Conservation (phyloP, 2,113 vertebrate genomes). For the Hystrix brachyura region DNA sequence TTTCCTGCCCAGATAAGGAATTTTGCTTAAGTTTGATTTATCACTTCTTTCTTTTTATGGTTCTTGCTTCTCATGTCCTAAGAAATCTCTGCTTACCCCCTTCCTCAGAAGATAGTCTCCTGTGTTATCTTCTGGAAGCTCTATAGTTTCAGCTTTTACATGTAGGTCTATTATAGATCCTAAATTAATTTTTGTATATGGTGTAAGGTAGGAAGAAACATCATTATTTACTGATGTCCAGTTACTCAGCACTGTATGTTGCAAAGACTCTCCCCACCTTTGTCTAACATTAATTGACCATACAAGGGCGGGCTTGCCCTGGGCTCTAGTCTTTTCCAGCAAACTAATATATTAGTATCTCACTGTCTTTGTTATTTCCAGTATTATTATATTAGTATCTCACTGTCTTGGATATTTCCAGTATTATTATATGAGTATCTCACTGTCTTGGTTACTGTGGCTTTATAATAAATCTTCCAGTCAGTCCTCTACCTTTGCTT, state of each 20-base stretch:
- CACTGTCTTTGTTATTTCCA: not conserved
- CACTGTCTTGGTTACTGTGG: not conserved
- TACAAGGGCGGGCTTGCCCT: not conserved
- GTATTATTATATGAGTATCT: not conserved
- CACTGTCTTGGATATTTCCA: not conserved
- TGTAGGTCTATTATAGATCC: not conserved
- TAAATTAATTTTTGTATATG: not conserved
- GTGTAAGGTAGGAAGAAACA: not conserved
- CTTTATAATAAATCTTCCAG: not conserved
- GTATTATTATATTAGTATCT: not conserved
- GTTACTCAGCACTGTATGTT: not conserved
- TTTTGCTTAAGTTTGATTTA: conserved; percentile 48
- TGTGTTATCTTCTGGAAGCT: not conserved
- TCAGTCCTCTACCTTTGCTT: not conserved
- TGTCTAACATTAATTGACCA: not conserved
- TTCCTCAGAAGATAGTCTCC: not conserved
- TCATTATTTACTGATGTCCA: not conserved
- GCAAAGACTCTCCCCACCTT: not conserved
- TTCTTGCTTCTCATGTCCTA: not conserved
- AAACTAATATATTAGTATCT: not conserved
- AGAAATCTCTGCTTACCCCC: not conserved
- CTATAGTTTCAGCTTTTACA: conserved; percentile 9
- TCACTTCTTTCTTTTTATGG: not conserved
- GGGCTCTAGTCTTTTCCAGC: not conserved
- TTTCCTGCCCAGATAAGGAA: not conserved